Base-by-base conservation (phyloP, 2,113 vertebrate species). In the Neomonachus schauinslandi region DNA sequence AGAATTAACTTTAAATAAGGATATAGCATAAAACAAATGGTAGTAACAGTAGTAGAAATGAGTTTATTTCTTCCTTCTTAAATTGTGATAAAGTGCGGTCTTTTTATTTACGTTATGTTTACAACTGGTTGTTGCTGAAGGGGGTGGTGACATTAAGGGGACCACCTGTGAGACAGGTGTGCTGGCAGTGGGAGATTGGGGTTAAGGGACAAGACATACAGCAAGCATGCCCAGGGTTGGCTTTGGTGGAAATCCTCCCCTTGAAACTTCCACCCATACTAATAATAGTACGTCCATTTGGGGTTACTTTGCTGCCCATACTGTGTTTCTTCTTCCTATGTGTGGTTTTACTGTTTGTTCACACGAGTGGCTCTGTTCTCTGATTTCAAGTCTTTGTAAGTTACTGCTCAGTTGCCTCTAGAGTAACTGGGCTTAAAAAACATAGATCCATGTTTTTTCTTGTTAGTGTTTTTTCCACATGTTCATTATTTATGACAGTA, bases 1-100 rank as follows among this genome's bases (percentile, higher is more conserved):
- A 53, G 83, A 69, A 51, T 91, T 91, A 81, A 82, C 81, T 97
- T 69, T 95, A 79, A 61, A 51, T 46, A 89, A 79, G 31, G 77
- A 39, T 83, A 24, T 14, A 42, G 39, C 42, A 21, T 95, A 31
- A 91, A 81, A 49, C 13, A 55, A 53, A 33, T 85, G 67, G 7
- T 63, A 51, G 8, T 36, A 67, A 28, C 49, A 65, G 28, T 87
- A 65, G 24, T 61, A 76, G 57, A 65, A 94, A 26, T 79, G 51
- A 81, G 7, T 71, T 72, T 93, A 53, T 76, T 79, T 94, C 36
- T 81, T 42, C 22, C 16, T 61, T 42, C 15, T 82, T 59, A 24
- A 61, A 2, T 67, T 74, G 33, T 59, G 15, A 13, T 85, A 3
- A 24, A 80, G 28, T 76, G 15, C 10, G 31, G 0, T 31, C 57